phyloP scores from a whole-genome alignment of 2,888 invertebrate species.

The Pyrocoelia pectoralis region DNA sequence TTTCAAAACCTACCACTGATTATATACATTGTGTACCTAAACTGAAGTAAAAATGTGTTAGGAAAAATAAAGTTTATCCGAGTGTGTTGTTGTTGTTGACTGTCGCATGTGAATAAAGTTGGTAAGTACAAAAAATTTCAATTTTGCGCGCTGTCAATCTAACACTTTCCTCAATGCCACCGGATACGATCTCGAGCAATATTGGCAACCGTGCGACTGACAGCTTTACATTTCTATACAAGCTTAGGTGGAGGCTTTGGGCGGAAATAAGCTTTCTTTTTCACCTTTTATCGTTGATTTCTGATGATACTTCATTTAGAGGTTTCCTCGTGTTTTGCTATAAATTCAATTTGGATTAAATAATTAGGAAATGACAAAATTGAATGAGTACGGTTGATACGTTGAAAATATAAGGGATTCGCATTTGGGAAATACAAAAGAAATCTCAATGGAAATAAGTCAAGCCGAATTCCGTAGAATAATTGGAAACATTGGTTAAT shows the following conservation, averaged over 20 bases:
- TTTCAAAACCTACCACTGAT: constrained; percentile 14
- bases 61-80: constrained; percentile 12
- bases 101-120: constrained; percentile 36
- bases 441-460: constrained; percentile 6
- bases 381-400: not conserved
- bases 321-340: constrained; percentile 18
- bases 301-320: constrained; percentile 43
- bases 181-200: constrained; percentile 48
- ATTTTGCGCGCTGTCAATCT: constrained; percentile 48
- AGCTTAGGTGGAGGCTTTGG: constrained; percentile 45
- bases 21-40: constrained; percentile 18
- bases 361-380: constrained; percentile 1
- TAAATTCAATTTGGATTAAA: not conserved
- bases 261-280: constrained; percentile 47
- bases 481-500: constrained; percentile 10
- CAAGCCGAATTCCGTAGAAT: constrained; percentile 7
- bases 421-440: constrained; percentile 2
- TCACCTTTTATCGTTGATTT: constrained; percentile 41
- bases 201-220: constrained; percentile 47
- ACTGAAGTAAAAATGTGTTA: not conserved
- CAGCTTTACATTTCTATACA: constrained; percentile 51
- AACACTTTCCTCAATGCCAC: constrained; percentile 43
- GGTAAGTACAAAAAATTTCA: constrained; percentile 46
- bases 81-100: constrained; percentile 10
- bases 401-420: not conserved